Evolutionary conservation across 2,797 vertebrate genomes (phyloP).

Genomic region (Tapirus indicus): DNA sequence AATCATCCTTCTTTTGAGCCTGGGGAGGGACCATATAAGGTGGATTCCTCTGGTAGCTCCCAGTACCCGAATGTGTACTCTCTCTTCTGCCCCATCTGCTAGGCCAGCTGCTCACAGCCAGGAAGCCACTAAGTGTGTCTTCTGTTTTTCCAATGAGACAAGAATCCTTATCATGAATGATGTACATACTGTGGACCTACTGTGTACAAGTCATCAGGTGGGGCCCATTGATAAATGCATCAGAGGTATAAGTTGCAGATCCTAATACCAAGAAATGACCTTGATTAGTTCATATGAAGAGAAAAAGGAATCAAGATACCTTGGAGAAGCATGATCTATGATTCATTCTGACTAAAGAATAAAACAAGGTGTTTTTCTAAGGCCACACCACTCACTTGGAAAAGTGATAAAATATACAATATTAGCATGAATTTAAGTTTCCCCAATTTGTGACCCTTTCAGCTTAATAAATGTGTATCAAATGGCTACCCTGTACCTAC

Average conservation of each 20-base stretch:
- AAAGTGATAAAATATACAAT: slow-evolving; percentile 44
- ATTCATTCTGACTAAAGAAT: slow-evolving; percentile 26
- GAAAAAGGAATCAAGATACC: background rate
- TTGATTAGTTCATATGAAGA: background rate
- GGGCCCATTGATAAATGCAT: background rate
- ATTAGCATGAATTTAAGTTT: background rate
- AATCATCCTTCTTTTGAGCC: background rate
- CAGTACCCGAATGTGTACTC: background rate
- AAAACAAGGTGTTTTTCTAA: background rate
- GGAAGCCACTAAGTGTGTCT: background rate
- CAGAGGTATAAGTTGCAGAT: background rate
- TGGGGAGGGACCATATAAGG: background rate
- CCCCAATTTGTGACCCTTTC: background rate
- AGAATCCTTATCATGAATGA: background rate
- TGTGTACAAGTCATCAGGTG: background rate
- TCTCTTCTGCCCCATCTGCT: background rate
- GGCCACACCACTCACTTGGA: background rate
- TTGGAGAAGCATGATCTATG: background rate
- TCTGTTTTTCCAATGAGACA: slow-evolving; percentile 32
- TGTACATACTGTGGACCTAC: background rate
- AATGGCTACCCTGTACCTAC: background rate
- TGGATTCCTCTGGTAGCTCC: background rate
- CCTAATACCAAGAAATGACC: background rate
- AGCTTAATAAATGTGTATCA: background rate
- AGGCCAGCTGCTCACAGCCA: background rate